phyloP scores from a whole-genome alignment of 2,888 invertebrate species.

The Ptycholaimellus sp. region DNA sequence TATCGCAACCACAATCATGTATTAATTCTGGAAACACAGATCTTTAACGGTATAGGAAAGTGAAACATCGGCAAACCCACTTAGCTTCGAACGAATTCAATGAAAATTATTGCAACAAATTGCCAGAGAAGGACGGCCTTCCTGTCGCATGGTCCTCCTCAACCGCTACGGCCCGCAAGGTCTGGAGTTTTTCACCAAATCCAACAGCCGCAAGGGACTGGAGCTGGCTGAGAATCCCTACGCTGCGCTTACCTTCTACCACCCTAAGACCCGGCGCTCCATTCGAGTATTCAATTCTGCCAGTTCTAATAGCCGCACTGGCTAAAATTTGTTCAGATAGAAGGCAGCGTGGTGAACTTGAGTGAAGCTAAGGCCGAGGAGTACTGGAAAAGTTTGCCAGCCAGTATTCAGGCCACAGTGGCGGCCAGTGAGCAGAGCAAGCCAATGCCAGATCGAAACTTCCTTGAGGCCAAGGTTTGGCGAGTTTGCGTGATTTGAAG shows the following conservation, averaged over 20 bases:
- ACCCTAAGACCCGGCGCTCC: constrained; percentile 39
- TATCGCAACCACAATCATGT: too few relatives aligned
- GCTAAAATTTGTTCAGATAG: too few relatives aligned
- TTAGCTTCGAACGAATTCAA: too few relatives aligned
- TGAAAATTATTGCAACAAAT: too few relatives aligned
- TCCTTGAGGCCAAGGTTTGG: too few relatives aligned
- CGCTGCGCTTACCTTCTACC: constrained; percentile 71
- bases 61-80: too few relatives aligned
- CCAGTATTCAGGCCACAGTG: constrained; percentile 50
- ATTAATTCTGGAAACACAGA: too few relatives aligned
- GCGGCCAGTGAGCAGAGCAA: too few relatives aligned
- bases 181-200: constrained; percentile 82
- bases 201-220: constrained; percentile 62
- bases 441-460: too few relatives aligned
- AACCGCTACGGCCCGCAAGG: constrained; percentile 57
- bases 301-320: not conserved
- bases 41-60: too few relatives aligned
- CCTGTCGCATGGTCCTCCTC: constrained; percentile 65
- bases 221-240: constrained; percentile 63
- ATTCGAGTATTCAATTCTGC: not conserved
- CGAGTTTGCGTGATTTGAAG: too few relatives aligned
- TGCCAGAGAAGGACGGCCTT: constrained; percentile 41
- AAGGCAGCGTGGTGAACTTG: constrained; percentile 56
- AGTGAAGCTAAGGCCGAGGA: constrained; percentile 46
- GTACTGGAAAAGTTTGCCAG: constrained; percentile 64